Conservation (phyloP, 2,888 invertebrate species). For the Spodoptera littoralis region DNA sequence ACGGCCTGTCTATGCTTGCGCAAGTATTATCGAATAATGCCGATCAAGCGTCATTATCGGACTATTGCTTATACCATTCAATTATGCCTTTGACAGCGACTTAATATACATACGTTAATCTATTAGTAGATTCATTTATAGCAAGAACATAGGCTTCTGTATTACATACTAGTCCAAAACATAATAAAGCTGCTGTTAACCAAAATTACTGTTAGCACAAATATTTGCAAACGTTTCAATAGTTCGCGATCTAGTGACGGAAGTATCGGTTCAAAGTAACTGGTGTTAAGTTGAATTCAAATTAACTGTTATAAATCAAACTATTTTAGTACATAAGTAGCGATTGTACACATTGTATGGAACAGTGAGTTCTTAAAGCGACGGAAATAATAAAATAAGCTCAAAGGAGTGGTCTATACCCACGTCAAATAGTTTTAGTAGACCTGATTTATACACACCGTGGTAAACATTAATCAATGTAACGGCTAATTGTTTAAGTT, state of each 20-base stretch:
- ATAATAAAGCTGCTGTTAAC: no score
- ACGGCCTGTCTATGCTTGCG: constrained; percentile 53
- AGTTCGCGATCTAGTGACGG: no score
- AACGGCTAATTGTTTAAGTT: background rate
- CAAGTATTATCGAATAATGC: constrained; percentile 60
- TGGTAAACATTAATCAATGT: constrained; percentile 23
- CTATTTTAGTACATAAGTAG: background rate
- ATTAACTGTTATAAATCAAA: constrained; percentile 23
- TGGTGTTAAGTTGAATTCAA: background rate
- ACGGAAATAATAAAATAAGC: constrained; percentile 46
- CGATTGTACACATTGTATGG: constrained; percentile 15
- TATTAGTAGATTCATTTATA: no score
- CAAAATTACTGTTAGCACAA: no score
- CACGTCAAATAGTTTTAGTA: constrained; percentile 20
- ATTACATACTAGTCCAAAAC: no score
- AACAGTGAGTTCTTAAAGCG: constrained; percentile 3
- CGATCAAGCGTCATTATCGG: constrained; percentile 61
- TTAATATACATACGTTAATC: constrained; percentile 25
- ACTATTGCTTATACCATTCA: constrained; percentile 62
- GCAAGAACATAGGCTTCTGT: no score
- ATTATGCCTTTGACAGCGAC: constrained; percentile 52
- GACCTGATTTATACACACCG: constrained; percentile 28
- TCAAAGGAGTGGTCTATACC: constrained; percentile 16
- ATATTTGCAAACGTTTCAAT: no score
- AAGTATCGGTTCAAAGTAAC: background rate